Percentiles rank a stretch among this genome's conserved stretches.
Conservation (phyloP, 2,113 vertebrate species). For the Malurus alboscapulatus region DNA sequence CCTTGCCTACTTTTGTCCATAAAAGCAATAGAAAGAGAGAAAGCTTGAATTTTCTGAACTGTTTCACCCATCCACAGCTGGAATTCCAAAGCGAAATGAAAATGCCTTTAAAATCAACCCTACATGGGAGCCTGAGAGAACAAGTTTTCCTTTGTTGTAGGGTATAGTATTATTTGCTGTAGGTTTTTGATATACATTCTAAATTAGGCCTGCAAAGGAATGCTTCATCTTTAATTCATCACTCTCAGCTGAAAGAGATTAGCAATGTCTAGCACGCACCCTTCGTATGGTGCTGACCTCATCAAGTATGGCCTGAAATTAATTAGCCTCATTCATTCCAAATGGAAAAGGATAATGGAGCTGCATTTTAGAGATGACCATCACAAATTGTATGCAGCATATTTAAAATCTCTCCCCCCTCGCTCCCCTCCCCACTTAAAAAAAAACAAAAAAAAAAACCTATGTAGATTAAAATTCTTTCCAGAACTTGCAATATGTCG, state of each 20-base stretch:
- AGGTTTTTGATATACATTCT: conserved; percentile 84
- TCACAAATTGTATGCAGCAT: conserved; percentile 78
- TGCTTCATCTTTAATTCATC: conserved; percentile 87
- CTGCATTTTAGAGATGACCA: conserved; percentile 81
- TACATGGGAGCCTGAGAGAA: conserved; percentile 75
- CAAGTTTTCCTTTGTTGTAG: conserved; percentile 82
- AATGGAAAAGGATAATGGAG: conserved; percentile 81
- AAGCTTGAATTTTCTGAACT: conserved; percentile 72
- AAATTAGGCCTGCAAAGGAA: conserved; percentile 83
- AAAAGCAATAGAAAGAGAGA: conserved; percentile 64
- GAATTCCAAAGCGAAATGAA: conserved; percentile 70
- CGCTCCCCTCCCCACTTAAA: background rate
- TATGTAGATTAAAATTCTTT: conserved; percentile 76
- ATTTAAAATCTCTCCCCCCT: conserved; percentile 69
- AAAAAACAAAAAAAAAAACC: conserved; percentile 36
- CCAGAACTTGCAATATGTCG: conserved; percentile 66
- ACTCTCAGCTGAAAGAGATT: conserved; percentile 86
- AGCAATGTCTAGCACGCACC: conserved; percentile 83
- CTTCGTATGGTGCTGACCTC: conserved; percentile 82
- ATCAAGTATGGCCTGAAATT: conserved; percentile 86
- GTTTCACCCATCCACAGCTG: conserved; percentile 73
- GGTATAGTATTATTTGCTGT: conserved; percentile 81
- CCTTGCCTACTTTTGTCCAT: conserved; percentile 64
- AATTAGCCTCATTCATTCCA: conserved; percentile 85
- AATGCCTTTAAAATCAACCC: conserved; percentile 77